A percentile compares a stretch with the other conserved stretches of the same genome.
Conservation (phyloP, 2,797 vertebrate species). For the Cyprinella venusta region DNA sequence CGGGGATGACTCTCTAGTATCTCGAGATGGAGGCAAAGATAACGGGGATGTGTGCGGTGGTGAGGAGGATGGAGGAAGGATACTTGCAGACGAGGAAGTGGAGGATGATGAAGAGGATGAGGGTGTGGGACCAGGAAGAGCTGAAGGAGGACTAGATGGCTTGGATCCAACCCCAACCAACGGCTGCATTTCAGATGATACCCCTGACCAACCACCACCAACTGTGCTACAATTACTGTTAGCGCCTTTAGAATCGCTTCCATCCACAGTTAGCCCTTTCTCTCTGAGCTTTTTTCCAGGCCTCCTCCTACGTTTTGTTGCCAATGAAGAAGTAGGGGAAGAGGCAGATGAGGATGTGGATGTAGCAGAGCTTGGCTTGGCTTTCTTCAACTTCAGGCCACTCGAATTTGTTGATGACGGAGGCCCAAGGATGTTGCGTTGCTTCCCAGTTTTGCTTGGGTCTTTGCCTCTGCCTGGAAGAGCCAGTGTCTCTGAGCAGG, state of each 20-base stretch:
- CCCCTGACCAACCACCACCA: conserved; percentile 65
- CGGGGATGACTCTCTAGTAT: conserved; percentile 84
- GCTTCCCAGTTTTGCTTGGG: conserved; percentile 66
- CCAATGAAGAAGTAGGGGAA: conserved; percentile 76
- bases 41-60: conserved; percentile 83
- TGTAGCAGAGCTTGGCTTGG: conserved; percentile 80
- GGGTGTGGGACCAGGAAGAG: conserved; percentile 70
- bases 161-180: conserved; percentile 66
- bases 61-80: conserved; percentile 76
- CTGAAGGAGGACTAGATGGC: conserved; percentile 71
- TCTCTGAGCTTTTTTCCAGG: conserved; percentile 75
- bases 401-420: conserved; percentile 64
- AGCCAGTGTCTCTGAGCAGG: conserved; percentile 79
- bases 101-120: conserved; percentile 81
- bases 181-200: conserved; percentile 67
- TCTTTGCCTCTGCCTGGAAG: conserved; percentile 73
- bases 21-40: conserved; percentile 73
- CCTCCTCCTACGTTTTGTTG: conserved; percentile 78
- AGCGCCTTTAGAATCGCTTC: conserved; percentile 51
- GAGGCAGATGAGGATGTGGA: conserved; percentile 82
- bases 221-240: conserved; percentile 66
- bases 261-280: conserved; percentile 57
- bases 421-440: conserved; percentile 68
- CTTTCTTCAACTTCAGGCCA: conserved; percentile 74
- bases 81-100: conserved; percentile 77